Evolutionary conservation across 2,888 invertebrate species (phyloP).

Genomic region (Odontothrips loti): DNA sequence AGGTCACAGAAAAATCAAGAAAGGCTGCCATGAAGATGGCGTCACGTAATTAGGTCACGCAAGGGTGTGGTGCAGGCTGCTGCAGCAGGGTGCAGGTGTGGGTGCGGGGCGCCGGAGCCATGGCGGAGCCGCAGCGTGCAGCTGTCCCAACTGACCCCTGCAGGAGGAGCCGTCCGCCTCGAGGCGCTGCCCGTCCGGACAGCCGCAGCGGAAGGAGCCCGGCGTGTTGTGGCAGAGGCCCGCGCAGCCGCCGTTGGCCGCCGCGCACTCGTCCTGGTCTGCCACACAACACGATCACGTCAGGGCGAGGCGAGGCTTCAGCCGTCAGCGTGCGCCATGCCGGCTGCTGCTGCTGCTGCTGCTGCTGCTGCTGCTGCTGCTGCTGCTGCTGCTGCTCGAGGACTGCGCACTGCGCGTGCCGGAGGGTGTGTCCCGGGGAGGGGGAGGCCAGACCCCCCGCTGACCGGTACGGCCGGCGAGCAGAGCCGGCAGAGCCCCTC

Average conservation of each 20-base stretch:
- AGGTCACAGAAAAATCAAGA: no score
- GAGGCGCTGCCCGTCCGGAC: slow-evolving; percentile 52
- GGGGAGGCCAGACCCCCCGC: no score
- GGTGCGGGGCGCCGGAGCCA: neutral
- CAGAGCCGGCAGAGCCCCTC: no score
- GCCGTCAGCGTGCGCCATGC: no score
- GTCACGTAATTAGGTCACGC: no score
- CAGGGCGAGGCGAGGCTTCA: neutral
- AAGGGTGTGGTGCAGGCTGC: neutral
- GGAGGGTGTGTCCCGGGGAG: neutral
- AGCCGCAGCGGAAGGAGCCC: slow-evolving; percentile 56
- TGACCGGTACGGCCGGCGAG: no score
- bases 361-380: no score
- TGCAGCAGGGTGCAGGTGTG: neutral
- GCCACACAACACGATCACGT: slow-evolving; percentile 16
- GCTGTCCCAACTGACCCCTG: slow-evolving; percentile 48
- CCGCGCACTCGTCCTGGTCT: slow-evolving; percentile 58
- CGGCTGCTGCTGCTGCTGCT: no score
- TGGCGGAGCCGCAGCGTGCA: slow-evolving; percentile 20
- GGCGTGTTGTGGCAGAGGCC: slow-evolving; percentile 54
- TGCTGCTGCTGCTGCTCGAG: no score
- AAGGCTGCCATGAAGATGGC: no score
- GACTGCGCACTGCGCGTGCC: neutral
- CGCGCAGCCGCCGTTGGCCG: slow-evolving; percentile 54
- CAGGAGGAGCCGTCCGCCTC: slow-evolving; percentile 50